A percentile compares a stretch with the other conserved stretches of the same genome.
Evolutionary conservation across 2,113 vertebrate species (phyloP).

Genomic region (Recurvirostra avosetta): DNA sequence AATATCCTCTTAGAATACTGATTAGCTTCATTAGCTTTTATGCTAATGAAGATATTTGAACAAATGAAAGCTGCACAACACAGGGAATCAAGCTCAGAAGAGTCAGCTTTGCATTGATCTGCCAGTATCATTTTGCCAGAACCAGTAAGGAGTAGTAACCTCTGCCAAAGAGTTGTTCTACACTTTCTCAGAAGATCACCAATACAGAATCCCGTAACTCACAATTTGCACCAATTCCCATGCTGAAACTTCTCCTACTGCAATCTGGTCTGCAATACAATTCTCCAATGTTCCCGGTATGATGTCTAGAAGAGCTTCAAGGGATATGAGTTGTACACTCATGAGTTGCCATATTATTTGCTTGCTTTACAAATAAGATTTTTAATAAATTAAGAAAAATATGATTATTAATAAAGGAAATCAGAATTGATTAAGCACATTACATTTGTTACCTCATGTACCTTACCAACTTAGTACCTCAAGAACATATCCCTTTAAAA

Average conservation of each 20-base stretch:
- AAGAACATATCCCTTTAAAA: background rate
- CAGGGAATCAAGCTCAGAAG: background rate
- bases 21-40: background rate
- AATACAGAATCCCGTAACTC: background rate
- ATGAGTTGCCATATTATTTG: background rate
- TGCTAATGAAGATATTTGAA: background rate
- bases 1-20: background rate
- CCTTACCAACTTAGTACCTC: background rate
- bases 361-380: background rate
- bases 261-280: background rate
- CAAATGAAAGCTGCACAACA: background rate
- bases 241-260: background rate
- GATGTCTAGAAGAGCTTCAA: background rate
- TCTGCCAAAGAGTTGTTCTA: background rate
- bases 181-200: background rate
- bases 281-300: background rate
- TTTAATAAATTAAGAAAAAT: background rate
- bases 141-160: background rate
- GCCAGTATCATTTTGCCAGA: background rate
- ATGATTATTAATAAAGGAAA: background rate
- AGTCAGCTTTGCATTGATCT: background rate
- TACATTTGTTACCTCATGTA: background rate
- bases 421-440: background rate
- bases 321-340: fast-evolving
- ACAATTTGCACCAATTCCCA: background rate